Percentiles rank a stretch among this genome's conserved stretches.
Evolutionary conservation across 2,113 vertebrate species (phyloP).

Genomic region (Herpailurus yagouaroundi): DNA sequence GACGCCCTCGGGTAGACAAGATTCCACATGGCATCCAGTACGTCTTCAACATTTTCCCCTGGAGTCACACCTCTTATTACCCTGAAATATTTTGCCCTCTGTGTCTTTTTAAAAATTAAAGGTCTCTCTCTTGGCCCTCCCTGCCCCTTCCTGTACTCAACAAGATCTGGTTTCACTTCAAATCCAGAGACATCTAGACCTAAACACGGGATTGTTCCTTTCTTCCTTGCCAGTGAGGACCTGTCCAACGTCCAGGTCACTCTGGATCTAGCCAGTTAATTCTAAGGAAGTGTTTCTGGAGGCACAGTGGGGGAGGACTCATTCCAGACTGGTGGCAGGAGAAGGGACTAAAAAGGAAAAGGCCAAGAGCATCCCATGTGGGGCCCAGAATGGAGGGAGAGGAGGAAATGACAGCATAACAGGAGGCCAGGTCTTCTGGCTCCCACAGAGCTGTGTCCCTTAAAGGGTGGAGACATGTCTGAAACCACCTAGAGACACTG

Average conservation of each 20-base stretch:
- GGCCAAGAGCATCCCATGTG: neutral
- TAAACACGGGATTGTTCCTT: neutral
- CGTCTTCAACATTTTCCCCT: neutral
- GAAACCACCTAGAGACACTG: neutral
- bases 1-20: neutral
- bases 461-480: neutral
- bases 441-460: neutral
- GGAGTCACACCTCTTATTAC: too few relatives aligned
- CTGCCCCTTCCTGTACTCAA: neutral
- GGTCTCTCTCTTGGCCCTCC: neutral
- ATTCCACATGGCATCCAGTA: neutral
- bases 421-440: neutral
- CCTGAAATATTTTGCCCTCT: neutral
- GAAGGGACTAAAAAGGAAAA: neutral
- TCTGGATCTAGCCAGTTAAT: neutral
- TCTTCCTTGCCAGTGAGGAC: neutral
- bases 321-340: neutral
- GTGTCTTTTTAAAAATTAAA: neutral
- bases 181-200: neutral
- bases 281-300: neutral
- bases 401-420: neutral
- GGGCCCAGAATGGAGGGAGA: neutral
- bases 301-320: neutral
- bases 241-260: neutral
- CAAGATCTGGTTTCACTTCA: too few relatives aligned